A percentile compares a stretch with the other conserved stretches of the same genome.
These are phyloP conservation scores for Meteorus sp. DNA, from an alignment of 1,140 invertebrate genomes.

Conservation along the genomic window DNA sequence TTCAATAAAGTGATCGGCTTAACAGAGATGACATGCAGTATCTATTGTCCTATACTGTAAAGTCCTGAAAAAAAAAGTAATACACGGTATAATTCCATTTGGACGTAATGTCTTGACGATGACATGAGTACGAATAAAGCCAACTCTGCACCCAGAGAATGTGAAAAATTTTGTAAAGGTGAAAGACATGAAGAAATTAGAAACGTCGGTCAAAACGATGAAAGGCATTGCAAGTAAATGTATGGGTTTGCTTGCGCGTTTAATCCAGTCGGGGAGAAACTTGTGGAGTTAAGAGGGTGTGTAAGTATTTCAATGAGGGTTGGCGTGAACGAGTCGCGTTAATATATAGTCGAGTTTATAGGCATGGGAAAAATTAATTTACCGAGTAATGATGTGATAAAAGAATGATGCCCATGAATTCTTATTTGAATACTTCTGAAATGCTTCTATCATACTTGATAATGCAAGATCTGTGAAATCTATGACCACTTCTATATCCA, in stretches of 20 bases:
- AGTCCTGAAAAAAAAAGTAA: constrained; percentile 1
- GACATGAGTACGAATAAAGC: not conserved
- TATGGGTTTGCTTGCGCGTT: constrained; percentile 36
- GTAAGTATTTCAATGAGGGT: not conserved
- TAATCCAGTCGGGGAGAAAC: constrained; percentile 45
- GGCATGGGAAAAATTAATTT: too few relatives aligned
- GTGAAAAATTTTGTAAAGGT: constrained; percentile 6
- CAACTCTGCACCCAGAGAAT: not conserved
- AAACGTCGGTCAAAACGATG: not conserved
- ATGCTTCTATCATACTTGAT: too few relatives aligned
- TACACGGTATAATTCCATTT: not conserved
- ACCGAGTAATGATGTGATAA: too few relatives aligned
- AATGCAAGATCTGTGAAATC: too few relatives aligned
- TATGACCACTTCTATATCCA: too few relatives aligned
- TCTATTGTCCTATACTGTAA: constrained; percentile 17
- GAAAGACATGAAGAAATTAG: not conserved
- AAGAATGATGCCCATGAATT: too few relatives aligned
- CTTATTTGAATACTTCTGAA: too few relatives aligned
- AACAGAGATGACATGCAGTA: constrained; percentile 25
- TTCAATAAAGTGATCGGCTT: constrained; percentile 17
- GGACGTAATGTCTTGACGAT: too few relatives aligned
- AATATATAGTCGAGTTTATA: not conserved
- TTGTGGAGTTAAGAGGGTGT: constrained; percentile 54
- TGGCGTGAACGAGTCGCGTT: not conserved
- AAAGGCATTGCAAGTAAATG: constrained; percentile 29